Evolutionary conservation across 2,888 invertebrate species (phyloP), one percentile per base, ranked within the genome.

Genomic region (Argyresthia albistria): DNA sequence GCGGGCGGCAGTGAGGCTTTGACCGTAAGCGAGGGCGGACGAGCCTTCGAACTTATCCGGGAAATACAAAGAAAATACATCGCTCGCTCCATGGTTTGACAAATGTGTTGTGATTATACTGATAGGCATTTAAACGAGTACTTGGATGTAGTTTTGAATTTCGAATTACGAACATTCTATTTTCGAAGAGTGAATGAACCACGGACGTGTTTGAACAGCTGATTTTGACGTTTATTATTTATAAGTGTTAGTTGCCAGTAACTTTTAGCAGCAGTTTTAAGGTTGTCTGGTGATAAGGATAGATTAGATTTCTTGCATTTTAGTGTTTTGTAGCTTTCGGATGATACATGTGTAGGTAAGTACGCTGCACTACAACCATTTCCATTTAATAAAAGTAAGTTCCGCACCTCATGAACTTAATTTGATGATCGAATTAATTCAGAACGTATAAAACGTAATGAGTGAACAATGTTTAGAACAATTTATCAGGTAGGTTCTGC

Each of bases 1-100:
- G 72, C 75, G 77, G 71, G 73, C 81, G 79, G 76, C 76, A 80
- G 83, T 82, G 60, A 61, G 58, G 62, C 64, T 62, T 58, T 56
- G 55, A 66, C 60, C 69, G 72, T 64, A 58, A 59, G 67, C 61
- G 63, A 55, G 71, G 75, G 72, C 75, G 77, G 79, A 66, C 69
- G 75, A 46, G 16, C 35, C 49, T 46, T 42, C 42, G 35, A 45
- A 14, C 14, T 15, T 10, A 4, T 7, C 14, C 45, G 45, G 16
- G 16, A 45, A 15, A 10, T 16, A 51, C 52, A 54, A 53, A 50
- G 46, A 42, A 52, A 56, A 42, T 52, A 48, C 53, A n/a, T 25
- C 25, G 25, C 25, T 25, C 25, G 25, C 25, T 25, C 25, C 25
- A 25, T 25, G 25, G 25, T 50, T 49, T 57, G 57, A 55, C 55